Evolutionary conservation across 2,888 invertebrate species (phyloP), one percentile per base, ranked within the genome.

Genomic region (Cryptus viduatorius): DNA sequence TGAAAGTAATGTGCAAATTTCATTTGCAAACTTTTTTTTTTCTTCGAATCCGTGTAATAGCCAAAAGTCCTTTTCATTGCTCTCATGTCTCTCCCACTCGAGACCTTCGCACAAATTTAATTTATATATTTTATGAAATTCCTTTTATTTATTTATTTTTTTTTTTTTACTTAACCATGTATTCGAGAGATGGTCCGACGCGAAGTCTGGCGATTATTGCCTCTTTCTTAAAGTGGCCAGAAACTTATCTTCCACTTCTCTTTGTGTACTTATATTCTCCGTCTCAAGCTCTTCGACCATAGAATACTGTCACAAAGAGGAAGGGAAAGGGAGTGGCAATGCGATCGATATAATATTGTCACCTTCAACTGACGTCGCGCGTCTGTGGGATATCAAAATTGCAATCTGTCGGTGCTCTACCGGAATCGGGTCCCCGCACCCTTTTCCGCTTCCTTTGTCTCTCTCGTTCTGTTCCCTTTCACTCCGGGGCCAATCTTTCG

Each of bases 351-450:
- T 67, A 79, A 86, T 82, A 87, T 82, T 82, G 84, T 84, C 79
- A 84, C 79, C 79, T 79, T 65, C 84, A 75, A 82, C 79, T 82
- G 84, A 84, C 84, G 84, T 82, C 78, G 73, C 81, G 64, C 81
- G 64, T 68, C 67, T 82, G 84, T 31, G 84, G 82, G 82, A 73
- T 84, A 84, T 82, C 79, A 82, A 84, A 84, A 84, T 84, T 84
- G 82, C 84, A 84, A 84, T 84, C 84, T 84, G 79, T 82, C 82
- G 67, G 50, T 75, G 82, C 82, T 84, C 78, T 56, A 64, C 48
- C 61, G 71, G 64, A 79, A 71, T 53, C 71, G 29, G 48, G 16
- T 76, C 64, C 14, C 19, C 53, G 37, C 65, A 53, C 46, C 50
- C 67, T 56, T 67, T 68, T 61, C 73, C 31, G 42, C 75, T 67